A percentile compares a stretch with the other conserved stretches of the same genome.
Conservation (phyloP, 1,140 invertebrate genomes). For the Zaprionus capensis region DNA sequence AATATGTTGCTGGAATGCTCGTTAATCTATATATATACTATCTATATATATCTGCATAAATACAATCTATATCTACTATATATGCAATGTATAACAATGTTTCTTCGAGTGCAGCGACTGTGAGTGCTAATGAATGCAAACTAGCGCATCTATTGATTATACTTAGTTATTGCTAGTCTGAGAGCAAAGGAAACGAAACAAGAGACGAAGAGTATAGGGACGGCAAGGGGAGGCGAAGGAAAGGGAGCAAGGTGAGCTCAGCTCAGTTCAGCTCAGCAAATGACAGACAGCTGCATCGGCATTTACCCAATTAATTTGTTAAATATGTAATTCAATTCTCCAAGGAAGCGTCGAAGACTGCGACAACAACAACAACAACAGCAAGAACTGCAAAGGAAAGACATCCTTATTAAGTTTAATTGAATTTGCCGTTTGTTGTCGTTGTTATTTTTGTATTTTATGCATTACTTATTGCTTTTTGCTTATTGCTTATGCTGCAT, state of each 20-base stretch:
- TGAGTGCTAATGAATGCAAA: not conserved
- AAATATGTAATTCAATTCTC: constrained; percentile 71
- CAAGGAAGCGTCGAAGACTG: constrained; percentile 49
- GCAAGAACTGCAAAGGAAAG: constrained; percentile 31
- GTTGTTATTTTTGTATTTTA: not conserved
- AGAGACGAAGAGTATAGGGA: not conserved
- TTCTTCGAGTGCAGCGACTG: not conserved
- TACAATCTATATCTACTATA: no score
- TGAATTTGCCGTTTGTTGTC: constrained; percentile 59
- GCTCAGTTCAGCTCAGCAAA: constrained; percentile 25
- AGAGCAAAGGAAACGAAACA: not conserved
- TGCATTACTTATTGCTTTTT: constrained; percentile 39
- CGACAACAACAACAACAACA: constrained; percentile 5
- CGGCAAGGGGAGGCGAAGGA: not conserved
- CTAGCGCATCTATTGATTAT: not conserved
- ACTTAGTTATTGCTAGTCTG: not conserved
- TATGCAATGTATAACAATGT: not conserved
- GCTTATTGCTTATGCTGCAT: constrained; percentile 18
- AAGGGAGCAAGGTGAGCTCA: constrained; percentile 11
- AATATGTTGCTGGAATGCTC: no score
- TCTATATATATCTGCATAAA: no score
- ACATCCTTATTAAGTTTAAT: constrained; percentile 80
- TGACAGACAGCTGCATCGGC: constrained; percentile 40
- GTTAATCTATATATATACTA: no score
- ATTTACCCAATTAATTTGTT: constrained; percentile 75